Evolutionary conservation across 2,888 invertebrate species (phyloP), one percentile per base, ranked within the genome.

Genomic region (Drosophila mayaguana): DNA sequence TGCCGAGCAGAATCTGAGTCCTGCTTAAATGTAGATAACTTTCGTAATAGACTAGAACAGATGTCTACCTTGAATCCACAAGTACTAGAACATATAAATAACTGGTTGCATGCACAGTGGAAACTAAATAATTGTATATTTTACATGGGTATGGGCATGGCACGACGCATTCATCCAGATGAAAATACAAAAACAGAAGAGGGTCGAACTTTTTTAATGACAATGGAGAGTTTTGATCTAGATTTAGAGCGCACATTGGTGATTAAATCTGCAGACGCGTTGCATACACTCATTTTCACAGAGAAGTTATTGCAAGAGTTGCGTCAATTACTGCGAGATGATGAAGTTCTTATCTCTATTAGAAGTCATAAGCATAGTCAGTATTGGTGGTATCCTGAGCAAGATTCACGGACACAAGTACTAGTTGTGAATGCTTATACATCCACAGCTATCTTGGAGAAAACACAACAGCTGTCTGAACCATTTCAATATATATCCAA

Each of bases 371-470:
- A 71, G 48, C 65, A 71, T 28, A 78, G 50, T 25, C 75, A 70
- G 22, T 79, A 78, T 46, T 79, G 79, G 79, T 79, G 78, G 73
- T 79, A 78, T 25, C 79, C 79, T 1, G 72, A 79, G 14, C 78
- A 75, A 46, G 75, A 78, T 11, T 78, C 79, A 12, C 59, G 67
- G 2, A 72, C 79, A 0, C 75, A 78, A 18, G 75, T 78, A 0
- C 55, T 79, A n/a, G 79, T 72, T 9, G 70, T 79, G 7, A 79
- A 79, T 40, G 72, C 61, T 2, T 79, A 75, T 43, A 71, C 78
- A 5, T 14, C 48, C 6, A 63, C 56, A n/a, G 14, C 22, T 1
- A 60, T 72, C 43, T 70, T 70, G 63, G 43, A 71, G 18, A 72
- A 67, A 43, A 61, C 63, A 9, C 48, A 65, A 2, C 7, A 55